Evolutionary conservation across 2,797 vertebrate species (phyloP).

Genomic region (Choloepus didactylus): DNA sequence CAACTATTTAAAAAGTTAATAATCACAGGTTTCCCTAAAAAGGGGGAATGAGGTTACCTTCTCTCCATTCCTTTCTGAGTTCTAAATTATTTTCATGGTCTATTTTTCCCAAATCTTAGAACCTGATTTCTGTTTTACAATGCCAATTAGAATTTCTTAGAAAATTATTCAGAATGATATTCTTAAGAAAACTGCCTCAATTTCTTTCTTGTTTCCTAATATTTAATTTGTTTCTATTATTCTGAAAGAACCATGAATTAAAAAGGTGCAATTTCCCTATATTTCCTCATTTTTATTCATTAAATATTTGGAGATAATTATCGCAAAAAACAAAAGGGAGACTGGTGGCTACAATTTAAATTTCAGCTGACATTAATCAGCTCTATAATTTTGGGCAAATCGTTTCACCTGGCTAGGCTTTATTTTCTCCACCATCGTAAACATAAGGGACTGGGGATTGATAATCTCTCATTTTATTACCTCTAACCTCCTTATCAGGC

Average conservation of each 20-base stretch:
- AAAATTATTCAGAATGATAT: slow-evolving; percentile 52
- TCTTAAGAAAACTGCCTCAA: background rate
- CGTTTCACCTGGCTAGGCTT: background rate
- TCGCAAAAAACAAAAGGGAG: background rate
- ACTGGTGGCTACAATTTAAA: background rate
- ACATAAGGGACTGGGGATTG: background rate
- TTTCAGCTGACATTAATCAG: background rate
- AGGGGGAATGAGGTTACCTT: background rate
- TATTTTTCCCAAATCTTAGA: slow-evolving; percentile 45
- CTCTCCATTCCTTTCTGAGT: background rate
- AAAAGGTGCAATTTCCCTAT: slow-evolving; percentile 13
- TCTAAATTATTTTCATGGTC: background rate
- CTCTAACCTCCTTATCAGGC: slow-evolving; percentile 7
- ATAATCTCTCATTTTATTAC: background rate
- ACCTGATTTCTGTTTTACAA: slow-evolving; percentile 40
- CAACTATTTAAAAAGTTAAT: slow-evolving; percentile 30
- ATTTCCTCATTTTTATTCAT: slow-evolving; percentile 19
- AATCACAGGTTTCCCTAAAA: background rate
- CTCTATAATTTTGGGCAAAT: background rate
- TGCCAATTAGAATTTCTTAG: slow-evolving; percentile 7
- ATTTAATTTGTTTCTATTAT: slow-evolving; percentile 19
- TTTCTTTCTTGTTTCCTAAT: slow-evolving; percentile 27
- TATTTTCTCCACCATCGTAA: background rate
- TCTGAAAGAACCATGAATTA: slow-evolving; percentile 13
- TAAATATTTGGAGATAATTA: slow-evolving; percentile 24